Conservation (phyloP, 2,797 vertebrate genomes). For the Rousettus madagascariensis region DNA sequence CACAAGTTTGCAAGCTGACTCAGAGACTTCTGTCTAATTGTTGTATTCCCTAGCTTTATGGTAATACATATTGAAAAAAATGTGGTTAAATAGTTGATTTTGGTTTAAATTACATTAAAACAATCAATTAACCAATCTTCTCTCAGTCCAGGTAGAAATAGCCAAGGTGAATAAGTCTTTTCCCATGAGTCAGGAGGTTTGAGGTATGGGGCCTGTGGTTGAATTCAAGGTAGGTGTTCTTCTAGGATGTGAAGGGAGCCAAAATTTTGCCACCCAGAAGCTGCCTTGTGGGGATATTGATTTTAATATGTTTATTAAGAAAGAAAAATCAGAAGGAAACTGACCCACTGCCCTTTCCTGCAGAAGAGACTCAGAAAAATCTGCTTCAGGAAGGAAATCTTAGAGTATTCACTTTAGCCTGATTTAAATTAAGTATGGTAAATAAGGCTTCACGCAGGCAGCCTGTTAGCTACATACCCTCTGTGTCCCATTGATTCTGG, state of each 20-base stretch:
- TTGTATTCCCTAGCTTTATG: not conserved
- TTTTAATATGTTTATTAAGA: not conserved
- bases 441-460: not conserved
- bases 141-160: not conserved
- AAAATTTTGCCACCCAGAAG: not conserved
- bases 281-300: not conserved
- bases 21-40: not conserved
- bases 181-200: not conserved
- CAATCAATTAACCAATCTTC: not conserved
- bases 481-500: not conserved
- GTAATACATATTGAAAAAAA: not conserved
- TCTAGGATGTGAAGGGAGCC: not conserved
- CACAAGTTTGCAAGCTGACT: not conserved
- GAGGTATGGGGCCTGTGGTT: not conserved
- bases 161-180: not conserved
- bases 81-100: not conserved
- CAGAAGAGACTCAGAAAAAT: not conserved
- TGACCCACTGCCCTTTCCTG: not conserved
- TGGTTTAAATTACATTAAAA: not conserved
- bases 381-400: not conserved
- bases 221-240: not conserved
- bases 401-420: not conserved
- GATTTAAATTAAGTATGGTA: not conserved
- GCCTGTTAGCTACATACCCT: not conserved
- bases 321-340: not conserved